Evolutionary conservation across 35 echinoderm and acorn worm genomes (phyloP), one percentile per base, ranked within the genome.

Genomic region (Diadema setosum): DNA sequence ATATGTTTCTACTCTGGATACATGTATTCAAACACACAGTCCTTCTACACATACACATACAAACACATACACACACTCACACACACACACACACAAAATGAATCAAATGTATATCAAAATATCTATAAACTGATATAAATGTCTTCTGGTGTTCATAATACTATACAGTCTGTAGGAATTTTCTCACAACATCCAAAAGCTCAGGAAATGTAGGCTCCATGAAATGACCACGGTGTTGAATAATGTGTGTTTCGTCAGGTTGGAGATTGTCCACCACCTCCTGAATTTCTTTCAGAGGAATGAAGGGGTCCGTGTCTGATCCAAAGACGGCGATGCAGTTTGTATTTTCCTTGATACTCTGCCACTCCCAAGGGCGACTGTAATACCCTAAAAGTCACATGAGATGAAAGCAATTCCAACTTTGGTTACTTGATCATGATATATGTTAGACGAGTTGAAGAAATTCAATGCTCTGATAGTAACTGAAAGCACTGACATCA

Each of bases 181-280:
- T 52, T 45, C 46, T 76, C 25, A 87, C 65, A 14, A 76, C 64
- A 36, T 33, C 34, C 3, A 87, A 65, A 4, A 87, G 65, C 50
- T 87, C 85, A 41, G 65, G 85, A 34, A 87, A 87, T 20, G 36
- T 41, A 1, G 39, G 40, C 8, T 36, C 85, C 39, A 46, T 39
- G 63, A 90, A 90, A 70, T 90, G 88, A 35, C 88, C 88, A 25
- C 39, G 52, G 81, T 84, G 44, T 18, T 83, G 37, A 83, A 83
- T 70, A 35, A 64, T 83, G 60, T 90, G 88, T 16, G 45, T 23
- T 37, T 90, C 88, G 11, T 27, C 11, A 4, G 85, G 65, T 4
- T 64, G 32, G 24, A 84, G 81, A 40, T 84, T 63, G 61, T 90
- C 80, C 12, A 83, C 49, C 17, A 90, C 88, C 42, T 90, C 58